A percentile compares a stretch with the other conserved stretches of the same genome.
Conservation (phyloP, 2,113 vertebrate species). For the Hemiprocne comata region DNA sequence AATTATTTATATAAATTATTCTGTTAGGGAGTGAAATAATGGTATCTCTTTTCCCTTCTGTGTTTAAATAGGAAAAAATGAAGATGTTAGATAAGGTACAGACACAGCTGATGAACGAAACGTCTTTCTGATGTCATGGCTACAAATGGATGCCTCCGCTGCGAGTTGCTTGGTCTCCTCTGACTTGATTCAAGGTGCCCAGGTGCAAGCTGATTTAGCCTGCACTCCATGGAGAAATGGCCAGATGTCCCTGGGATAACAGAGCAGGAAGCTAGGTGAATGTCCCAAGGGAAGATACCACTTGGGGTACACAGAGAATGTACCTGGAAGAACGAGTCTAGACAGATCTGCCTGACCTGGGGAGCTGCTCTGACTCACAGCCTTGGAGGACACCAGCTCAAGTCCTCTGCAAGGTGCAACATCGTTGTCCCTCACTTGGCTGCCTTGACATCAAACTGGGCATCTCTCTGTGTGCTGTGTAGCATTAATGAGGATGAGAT, state of each 20-base stretch:
- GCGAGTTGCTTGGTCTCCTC: neutral
- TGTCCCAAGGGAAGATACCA: neutral
- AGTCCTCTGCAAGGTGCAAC: neutral
- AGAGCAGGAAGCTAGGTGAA: neutral
- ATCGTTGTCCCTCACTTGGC: neutral
- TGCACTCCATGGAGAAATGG: neutral
- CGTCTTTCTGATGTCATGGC: neutral
- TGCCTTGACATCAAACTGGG: neutral
- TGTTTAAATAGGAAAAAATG: neutral
- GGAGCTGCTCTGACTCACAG: neutral
- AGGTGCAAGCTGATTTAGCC: neutral
- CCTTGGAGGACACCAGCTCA: fast-evolving
- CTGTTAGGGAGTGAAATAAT: neutral
- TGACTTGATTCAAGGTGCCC: neutral
- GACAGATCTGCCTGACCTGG: neutral
- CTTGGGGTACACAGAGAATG: neutral
- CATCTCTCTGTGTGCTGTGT: neutral
- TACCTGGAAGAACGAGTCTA: neutral
- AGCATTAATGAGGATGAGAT: neutral
- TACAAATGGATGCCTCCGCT: neutral
- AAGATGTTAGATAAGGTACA: neutral
- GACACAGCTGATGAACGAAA: neutral
- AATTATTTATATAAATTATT: neutral
- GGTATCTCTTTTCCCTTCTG: neutral
- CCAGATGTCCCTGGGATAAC: neutral